These are phyloP conservation scores for Sesia apiformis DNA, from an alignment of 2,888 invertebrate genomes.

Conservation along the genomic window DNA sequence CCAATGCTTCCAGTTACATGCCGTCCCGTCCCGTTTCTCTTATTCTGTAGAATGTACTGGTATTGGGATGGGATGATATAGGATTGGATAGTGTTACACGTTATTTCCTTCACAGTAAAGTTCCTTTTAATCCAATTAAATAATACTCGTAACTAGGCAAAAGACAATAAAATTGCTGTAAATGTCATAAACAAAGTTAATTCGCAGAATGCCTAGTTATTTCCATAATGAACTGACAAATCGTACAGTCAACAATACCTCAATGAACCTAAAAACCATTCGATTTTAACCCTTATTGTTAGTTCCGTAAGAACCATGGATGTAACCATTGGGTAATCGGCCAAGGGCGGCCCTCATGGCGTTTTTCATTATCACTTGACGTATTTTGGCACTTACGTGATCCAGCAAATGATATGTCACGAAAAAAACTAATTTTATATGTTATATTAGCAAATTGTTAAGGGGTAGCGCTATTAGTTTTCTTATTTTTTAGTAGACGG, in stretches of 20 bases:
- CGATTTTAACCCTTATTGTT: too few relatives aligned
- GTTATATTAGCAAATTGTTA: background rate
- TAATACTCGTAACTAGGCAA: background rate
- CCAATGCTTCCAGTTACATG: too few relatives aligned
- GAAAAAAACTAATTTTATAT: slow-evolving; percentile 16
- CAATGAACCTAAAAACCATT: background rate
- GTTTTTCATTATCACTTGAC: background rate
- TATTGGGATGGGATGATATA: too few relatives aligned
- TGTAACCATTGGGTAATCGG: background rate
- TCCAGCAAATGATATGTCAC: slow-evolving; percentile 24
- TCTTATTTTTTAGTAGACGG: too few relatives aligned
- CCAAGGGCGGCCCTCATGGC: slow-evolving; percentile 10
- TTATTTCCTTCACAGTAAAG: too few relatives aligned
- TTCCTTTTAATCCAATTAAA: too few relatives aligned
- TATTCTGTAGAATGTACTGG: too few relatives aligned
- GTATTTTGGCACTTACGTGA: slow-evolving; percentile 22
- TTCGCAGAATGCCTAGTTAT: background rate
- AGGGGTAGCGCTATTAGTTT: too few relatives aligned
- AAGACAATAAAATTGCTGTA: background rate
- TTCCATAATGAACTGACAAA: background rate
- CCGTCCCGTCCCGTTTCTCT: too few relatives aligned
- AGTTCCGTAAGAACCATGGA: too few relatives aligned
- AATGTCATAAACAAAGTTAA: background rate
- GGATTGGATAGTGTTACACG: too few relatives aligned
- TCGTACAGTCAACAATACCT: background rate